Evolutionary conservation across 2,888 invertebrate species (phyloP).

Genomic region (Proisotoma minuta): DNA sequence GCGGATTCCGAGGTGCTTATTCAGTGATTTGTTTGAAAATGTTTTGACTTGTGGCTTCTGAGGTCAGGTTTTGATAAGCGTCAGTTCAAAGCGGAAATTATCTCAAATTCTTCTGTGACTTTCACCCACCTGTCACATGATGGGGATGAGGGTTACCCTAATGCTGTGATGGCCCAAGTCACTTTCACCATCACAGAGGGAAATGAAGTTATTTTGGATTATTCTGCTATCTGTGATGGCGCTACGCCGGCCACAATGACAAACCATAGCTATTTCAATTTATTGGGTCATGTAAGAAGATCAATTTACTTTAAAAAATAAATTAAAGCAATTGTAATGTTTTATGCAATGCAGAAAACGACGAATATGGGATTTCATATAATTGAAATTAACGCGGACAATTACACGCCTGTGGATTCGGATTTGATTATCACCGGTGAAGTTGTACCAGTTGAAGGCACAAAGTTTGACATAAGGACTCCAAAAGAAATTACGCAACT

Average conservation of each 20-base stretch:
- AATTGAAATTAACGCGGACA: constrained; percentile 69
- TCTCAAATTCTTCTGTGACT: constrained; percentile 58
- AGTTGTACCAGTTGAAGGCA: constrained; percentile 65
- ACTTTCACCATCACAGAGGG: constrained; percentile 67
- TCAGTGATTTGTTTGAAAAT: too few relatives aligned
- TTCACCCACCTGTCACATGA: constrained; percentile 72
- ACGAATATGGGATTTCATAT: constrained; percentile 64
- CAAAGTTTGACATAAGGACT: constrained; percentile 68
- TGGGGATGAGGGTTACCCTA: constrained; percentile 85
- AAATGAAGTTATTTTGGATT: constrained; percentile 69
- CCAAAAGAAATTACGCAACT: constrained; percentile 61
- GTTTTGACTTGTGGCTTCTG: too few relatives aligned
- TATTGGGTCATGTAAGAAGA: constrained; percentile 72
- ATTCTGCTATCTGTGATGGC: constrained; percentile 69
- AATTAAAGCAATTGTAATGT: too few relatives aligned
- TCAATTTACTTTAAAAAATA: too few relatives aligned
- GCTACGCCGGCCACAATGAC: constrained; percentile 81
- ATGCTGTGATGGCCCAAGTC: constrained; percentile 67
- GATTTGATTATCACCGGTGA: constrained; percentile 72
- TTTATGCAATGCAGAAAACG: constrained; percentile 60
- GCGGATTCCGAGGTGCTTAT: constrained; percentile 70
- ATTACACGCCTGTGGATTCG: constrained; percentile 66
- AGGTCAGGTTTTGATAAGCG: background rate
- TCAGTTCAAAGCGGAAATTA: background rate
- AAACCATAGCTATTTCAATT: constrained; percentile 84